Base-by-base conservation (phyloP, 2,888 invertebrate genomes). In the Sarcophaga rosellei region DNA sequence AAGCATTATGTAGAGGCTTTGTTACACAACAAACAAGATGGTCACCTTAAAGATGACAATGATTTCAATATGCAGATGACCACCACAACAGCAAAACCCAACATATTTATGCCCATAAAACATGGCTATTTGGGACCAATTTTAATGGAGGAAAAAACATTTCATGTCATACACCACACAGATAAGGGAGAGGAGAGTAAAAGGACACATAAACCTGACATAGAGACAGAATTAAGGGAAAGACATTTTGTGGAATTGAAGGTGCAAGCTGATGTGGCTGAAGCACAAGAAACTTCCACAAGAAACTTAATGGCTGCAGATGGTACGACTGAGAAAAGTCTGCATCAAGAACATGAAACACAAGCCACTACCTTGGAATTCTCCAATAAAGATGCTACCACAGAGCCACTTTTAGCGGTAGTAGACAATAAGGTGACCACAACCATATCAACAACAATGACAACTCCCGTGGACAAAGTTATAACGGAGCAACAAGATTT, bases 41-140 rank as follows among this genome's bases (percentile, higher is more conserved):
- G 69, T 23, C 44, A 73, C 21, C 25, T 15, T 62, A 75, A 87
- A 72, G 73, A 77, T 23, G 21, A 68, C 15, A 59, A 0, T 5
- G 44, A 21, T 12, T 44, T 25, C 65, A 68, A 82, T 17, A 53
- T 5, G 3, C n/a, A 15, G 20, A 6, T 11, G 3, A 35, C 73
- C 47, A 61, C 63, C 3, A n/a, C 66, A 47, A 23, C 57, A 11
- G 23, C 57, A 4, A 59, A 45, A 25, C 63, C 85, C 3, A 57
- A 1, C 35, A 2, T 83, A 1, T 72, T 89, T 21, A 45, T 89
- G 83, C 90, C 91, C 57, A 89, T 90, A 63, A 90, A 90, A 68
- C 92, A 91, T 84, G 92, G 91, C 53, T 92, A 90, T 77, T 89
- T 93, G 83, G 93, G 92, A 25, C 92, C 92, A 23, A 92, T 92